phyloP scores from a whole-genome alignment of 2,797 vertebrate genomes.

The Anguilla megastoma region DNA sequence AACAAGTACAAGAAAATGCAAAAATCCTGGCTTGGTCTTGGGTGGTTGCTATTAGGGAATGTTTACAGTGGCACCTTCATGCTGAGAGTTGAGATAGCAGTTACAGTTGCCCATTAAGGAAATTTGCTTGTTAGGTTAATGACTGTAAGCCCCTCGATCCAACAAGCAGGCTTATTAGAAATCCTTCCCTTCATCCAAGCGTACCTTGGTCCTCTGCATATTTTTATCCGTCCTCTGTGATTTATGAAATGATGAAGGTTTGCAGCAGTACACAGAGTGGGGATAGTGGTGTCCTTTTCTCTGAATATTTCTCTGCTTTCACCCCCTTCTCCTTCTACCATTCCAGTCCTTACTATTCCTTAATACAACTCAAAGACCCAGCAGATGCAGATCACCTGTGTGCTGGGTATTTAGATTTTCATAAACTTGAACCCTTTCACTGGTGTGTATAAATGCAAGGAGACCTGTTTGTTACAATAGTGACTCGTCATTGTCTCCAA shows the following conservation, averaged over 20 bases:
- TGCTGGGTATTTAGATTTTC: background rate
- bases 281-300: constrained; percentile 65
- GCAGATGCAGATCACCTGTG: background rate
- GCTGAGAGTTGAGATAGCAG: constrained; percentile 41
- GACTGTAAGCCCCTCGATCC: constrained; percentile 62
- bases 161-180: constrained; percentile 76
- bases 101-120: constrained; percentile 73
- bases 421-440: background rate
- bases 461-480: background rate
- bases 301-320: constrained; percentile 52
- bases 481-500: background rate
- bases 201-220: constrained; percentile 66
- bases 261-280: constrained; percentile 69
- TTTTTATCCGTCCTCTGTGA: constrained; percentile 71
- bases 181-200: constrained; percentile 69
- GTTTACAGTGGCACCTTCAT: constrained; percentile 43
- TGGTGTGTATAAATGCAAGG: background rate
- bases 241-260: constrained; percentile 69
- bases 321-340: constrained; percentile 43
- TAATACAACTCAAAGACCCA: background rate
- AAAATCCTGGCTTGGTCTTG: background rate
- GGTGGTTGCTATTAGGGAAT: background rate
- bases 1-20: background rate
- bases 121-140: constrained; percentile 66
- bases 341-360: constrained; percentile 44